Evolutionary conservation across 2,888 invertebrate species (phyloP).

Genomic region (Caenorhabditis macrosperma): DNA sequence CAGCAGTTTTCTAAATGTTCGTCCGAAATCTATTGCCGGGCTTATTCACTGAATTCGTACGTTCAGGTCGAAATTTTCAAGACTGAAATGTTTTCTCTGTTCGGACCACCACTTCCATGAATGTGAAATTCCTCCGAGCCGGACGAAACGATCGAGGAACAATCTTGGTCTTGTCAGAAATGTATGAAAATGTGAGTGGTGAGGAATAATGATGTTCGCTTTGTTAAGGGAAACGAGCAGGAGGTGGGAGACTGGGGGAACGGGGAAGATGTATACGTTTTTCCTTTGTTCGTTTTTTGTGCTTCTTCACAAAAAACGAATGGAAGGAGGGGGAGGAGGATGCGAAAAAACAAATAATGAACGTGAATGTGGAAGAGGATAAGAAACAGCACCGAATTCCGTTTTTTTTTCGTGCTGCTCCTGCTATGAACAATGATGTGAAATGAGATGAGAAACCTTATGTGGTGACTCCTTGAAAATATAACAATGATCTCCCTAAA

Average conservation of each 20-base stretch:
- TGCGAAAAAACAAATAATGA: conserved; percentile 21
- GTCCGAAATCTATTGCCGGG: too few species aligned
- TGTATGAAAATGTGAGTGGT: conserved; percentile 33
- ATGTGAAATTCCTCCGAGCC: background rate
- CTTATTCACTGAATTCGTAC: too few species aligned
- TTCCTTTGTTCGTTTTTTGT: conserved; percentile 30
- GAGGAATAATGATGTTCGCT: conserved; percentile 47
- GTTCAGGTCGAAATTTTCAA: too few species aligned
- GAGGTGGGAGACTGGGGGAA: background rate
- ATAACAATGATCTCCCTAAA: background rate
- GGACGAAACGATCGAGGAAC: background rate
- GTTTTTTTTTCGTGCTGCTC: background rate
- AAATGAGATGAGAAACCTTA: conserved; percentile 10
- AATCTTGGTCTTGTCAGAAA: conserved; percentile 26
- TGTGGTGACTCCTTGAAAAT: background rate
- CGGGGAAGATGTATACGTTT: conserved; percentile 41
- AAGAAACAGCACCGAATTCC: conserved; percentile 11
- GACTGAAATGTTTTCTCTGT: too few species aligned
- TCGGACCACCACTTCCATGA: background rate
- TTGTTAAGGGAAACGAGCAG: conserved; percentile 40
- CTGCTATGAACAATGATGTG: background rate
- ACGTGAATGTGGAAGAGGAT: conserved; percentile 6
- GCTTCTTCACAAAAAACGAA: conserved; percentile 9
- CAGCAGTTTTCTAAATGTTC: too few species aligned
- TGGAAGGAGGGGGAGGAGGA: conserved; percentile 1